These are phyloP conservation scores for Drosophila obscura DNA, from an alignment of 1,140 invertebrate genomes.

Conservation along the genomic window DNA sequence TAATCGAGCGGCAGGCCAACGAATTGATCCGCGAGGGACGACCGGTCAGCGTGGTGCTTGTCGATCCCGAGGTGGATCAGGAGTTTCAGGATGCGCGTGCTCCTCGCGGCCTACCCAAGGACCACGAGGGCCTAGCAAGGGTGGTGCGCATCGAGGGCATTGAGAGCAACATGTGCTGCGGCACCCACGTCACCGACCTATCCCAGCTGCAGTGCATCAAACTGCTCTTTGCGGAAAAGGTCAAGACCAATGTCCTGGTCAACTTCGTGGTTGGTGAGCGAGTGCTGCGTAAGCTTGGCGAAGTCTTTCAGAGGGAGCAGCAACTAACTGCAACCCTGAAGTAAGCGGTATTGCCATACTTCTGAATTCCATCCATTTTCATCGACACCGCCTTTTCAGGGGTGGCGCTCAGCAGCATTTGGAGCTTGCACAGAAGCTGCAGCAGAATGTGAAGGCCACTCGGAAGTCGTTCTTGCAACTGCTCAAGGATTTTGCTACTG, in stretches of 20 bases:
- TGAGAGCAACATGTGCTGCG: conserved; percentile 93
- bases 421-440: conserved; percentile 89
- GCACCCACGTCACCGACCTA: conserved; percentile 92
- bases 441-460: conserved; percentile 87
- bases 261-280: conserved; percentile 90
- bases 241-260: conserved; percentile 87
- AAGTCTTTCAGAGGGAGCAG: conserved; percentile 88
- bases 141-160: conserved; percentile 89
- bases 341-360: conserved; percentile 31
- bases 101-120: conserved; percentile 89
- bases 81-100: conserved; percentile 74
- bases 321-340: conserved; percentile 87
- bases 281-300: conserved; percentile 86
- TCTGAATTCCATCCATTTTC: not conserved
- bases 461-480: conserved; percentile 88
- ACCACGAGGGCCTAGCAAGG: conserved; percentile 89
- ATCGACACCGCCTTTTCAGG: conserved; percentile 82
- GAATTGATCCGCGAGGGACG: conserved; percentile 87
- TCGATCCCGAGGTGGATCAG: conserved; percentile 85
- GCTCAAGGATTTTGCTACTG: conserved; percentile 88
- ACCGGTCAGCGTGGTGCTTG: conserved; percentile 87
- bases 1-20: conserved; percentile 88
- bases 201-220: conserved; percentile 92
- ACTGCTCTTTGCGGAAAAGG: conserved; percentile 88
- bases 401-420: conserved; percentile 88